Evolutionary conservation across 2,888 invertebrate species (phyloP), one percentile per base, ranked within the genome.

Genomic region (Tuberolachnus salignus): DNA sequence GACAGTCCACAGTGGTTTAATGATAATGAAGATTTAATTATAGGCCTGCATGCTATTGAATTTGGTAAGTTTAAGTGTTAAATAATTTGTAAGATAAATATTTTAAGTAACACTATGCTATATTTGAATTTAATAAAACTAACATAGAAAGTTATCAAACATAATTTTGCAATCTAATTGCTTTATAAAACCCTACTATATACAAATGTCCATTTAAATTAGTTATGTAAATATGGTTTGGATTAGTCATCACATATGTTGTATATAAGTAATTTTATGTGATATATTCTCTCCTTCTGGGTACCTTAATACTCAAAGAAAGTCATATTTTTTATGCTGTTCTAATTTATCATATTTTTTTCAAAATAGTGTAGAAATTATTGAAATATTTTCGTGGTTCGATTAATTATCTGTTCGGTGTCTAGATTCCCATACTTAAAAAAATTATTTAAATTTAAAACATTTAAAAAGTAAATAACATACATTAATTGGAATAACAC

Each of bases 281-380:
- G 1, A 88, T 87, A 82, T 88, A 89, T 82, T 92, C 91, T 85
- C 88, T 88, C 81, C 87, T 90, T 80, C 86, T 91, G 73, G 64
- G 67, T 53, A 75, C 55, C 70, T 74, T 81, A 64, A 53, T 64
- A 51, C 67, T 74, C 42, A 69, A 26, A 75, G 51, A 80, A 55
- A 70, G 21, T 78, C 23, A 16, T n/a, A 49, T 61, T 49, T 69
- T 49, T 78, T 78, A 21, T 78, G 26, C 3, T 67, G 67, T 61
- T 78, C 78, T 69, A 61, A 67, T n/a, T 78, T 78, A n/a, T 78
- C 78, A 42, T 78, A 78, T 13, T 78, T n/a, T n/a, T 67, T 61
- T 78, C 78, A 78, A 78, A 78, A 61, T 69, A 69, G 59, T 78
- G 66, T 78, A 78, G 4, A 69, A 78, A 78, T 51, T 78, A 67